Evolutionary conservation across 2,797 vertebrate genomes (phyloP).

Genomic region (Atherinosoma microstoma): DNA sequence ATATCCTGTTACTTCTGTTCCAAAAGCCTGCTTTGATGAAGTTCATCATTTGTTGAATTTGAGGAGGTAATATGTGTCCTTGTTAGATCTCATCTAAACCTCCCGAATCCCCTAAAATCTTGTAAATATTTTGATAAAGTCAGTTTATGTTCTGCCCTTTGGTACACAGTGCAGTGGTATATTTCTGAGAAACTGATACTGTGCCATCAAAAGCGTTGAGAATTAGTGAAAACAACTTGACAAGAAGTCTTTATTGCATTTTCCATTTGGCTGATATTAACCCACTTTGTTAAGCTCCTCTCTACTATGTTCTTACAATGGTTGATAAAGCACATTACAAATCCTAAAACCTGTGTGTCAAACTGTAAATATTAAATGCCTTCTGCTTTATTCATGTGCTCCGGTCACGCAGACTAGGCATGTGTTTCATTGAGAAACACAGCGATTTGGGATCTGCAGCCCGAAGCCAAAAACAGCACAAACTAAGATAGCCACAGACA

Average conservation of each 20-base stretch:
- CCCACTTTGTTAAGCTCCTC: slow-evolving; percentile 6
- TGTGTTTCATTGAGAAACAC: slow-evolving; percentile 54
- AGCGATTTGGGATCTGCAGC: slow-evolving; percentile 40
- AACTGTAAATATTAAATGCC: slow-evolving; percentile 63
- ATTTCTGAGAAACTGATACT: not conserved
- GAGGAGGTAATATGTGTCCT: slow-evolving; percentile 31
- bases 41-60: slow-evolving; percentile 29
- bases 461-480: slow-evolving; percentile 32
- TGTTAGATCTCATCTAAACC: slow-evolving; percentile 14
- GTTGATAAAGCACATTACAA: slow-evolving; percentile 18
- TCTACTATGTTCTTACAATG: not conserved
- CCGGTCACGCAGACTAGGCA: slow-evolving; percentile 59
- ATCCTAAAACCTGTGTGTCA: slow-evolving; percentile 36
- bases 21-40: slow-evolving; percentile 33
- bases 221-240: slow-evolving; percentile 15
- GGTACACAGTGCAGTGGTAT: not conserved
- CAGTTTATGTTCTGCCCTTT: not conserved
- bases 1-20: slow-evolving; percentile 33
- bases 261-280: not conserved
- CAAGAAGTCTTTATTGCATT: slow-evolving; percentile 4
- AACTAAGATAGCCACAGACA: slow-evolving; percentile 43
- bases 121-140: slow-evolving; percentile 22
- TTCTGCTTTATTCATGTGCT: slow-evolving; percentile 66
- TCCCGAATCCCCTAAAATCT: slow-evolving; percentile 16
- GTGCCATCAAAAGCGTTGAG: not conserved